Conservation (phyloP, 2,888 invertebrate species). For the Hydriomena furcata region DNA sequence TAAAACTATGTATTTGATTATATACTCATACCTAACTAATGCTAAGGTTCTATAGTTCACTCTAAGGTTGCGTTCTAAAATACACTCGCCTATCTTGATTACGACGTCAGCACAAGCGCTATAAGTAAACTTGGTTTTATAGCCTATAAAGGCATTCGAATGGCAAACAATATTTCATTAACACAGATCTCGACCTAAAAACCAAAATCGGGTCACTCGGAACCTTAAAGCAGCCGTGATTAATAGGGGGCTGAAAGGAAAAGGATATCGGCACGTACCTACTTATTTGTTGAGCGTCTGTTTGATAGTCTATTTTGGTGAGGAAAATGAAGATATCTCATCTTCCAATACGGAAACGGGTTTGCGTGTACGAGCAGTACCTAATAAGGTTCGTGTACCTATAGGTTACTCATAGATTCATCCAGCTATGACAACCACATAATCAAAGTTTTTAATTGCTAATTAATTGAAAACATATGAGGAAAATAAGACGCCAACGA, state of each 20-base stretch:
- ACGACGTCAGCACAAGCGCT: constrained; percentile 37
- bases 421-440: no score
- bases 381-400: no score
- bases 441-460: no score
- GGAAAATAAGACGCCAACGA: no score
- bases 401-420: no score
- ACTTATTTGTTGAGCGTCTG: constrained; percentile 18
- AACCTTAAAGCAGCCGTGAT: constrained; percentile 47
- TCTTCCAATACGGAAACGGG: not conserved
- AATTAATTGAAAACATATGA: no score
- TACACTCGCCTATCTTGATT: constrained; percentile 16
- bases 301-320: constrained; percentile 18
- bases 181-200: constrained; percentile 65
- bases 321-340: not conserved
- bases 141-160: constrained; percentile 59
- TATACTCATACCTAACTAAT: no score
- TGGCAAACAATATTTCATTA: constrained; percentile 72
- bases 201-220: constrained; percentile 53
- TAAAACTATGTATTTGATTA: no score
- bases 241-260: constrained; percentile 32
- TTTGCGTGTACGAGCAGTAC: no score
- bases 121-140: constrained; percentile 53
- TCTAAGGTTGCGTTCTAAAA: not conserved
- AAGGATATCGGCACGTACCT: constrained; percentile 11
- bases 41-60: no score